phyloP scores from a whole-genome alignment of 2,113 vertebrate genomes.

The Rhinopomastus cyanomelas region DNA sequence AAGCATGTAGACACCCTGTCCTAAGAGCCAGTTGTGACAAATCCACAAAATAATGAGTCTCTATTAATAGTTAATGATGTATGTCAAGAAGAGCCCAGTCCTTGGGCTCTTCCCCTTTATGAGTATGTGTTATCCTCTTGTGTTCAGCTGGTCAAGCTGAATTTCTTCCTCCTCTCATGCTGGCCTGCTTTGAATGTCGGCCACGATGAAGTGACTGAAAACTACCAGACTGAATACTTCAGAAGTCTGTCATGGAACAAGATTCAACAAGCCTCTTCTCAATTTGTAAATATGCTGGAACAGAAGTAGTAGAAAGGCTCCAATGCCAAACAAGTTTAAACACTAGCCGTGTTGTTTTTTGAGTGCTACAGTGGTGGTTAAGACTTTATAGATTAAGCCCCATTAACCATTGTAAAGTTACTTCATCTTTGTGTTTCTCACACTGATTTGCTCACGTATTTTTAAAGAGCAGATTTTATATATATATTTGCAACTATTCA shows the following conservation, averaged over 20 bases:
- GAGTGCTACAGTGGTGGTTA: neutral
- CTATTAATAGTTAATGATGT: constrained; percentile 70
- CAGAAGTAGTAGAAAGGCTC: constrained; percentile 54
- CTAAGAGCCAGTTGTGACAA: constrained; percentile 68
- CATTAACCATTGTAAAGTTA: constrained; percentile 31
- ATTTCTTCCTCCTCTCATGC: neutral
- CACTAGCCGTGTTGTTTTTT: constrained; percentile 13
- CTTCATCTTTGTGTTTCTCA: neutral
- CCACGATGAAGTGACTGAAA: constrained; percentile 67
- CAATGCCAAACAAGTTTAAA: constrained; percentile 68
- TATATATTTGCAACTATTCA: neutral
- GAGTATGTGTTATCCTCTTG: neutral
- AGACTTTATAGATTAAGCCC: neutral
- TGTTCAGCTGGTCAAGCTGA: constrained; percentile 46
- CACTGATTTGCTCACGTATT: neutral
- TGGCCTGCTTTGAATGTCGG: constrained; percentile 38
- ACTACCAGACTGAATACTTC: constrained; percentile 47
- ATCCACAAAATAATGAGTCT: constrained; percentile 69
- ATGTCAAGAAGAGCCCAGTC: constrained; percentile 14
- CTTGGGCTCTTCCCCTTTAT: constrained; percentile 26
- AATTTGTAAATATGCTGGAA: constrained; percentile 66
- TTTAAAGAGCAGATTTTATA: neutral
- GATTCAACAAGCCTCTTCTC: constrained; percentile 68
- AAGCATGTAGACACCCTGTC: constrained; percentile 65
- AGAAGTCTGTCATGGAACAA: constrained; percentile 59